Base-by-base conservation (phyloP, 64 coral and sea anemone genomes). In the Acropora tenuis region DNA sequence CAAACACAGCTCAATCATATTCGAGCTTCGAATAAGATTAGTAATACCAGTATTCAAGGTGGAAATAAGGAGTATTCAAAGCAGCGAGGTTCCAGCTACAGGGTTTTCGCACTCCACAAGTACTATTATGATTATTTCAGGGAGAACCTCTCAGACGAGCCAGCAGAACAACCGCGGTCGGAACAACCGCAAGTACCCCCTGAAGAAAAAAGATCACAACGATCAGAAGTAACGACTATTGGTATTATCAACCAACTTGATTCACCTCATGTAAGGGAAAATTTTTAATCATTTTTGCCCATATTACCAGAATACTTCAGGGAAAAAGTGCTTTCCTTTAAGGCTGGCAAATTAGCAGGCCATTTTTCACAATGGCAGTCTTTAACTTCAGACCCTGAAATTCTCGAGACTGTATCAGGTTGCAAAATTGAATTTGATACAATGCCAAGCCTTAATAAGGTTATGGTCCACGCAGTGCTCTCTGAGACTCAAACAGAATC, bases 381-480 rank as follows among this genome's bases (percentile, higher is more conserved):
- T 47, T 90, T 80, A 80, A 90, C 88, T 77, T 90, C 88, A 68
- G 87, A 89, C 87, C 48, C 87, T 61, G 74, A 89, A 89, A 78
- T 89, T 89, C 50, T 89, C 8, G 87, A 78, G 75, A 89, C 53
- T 61, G 87, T 78, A 17, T 61, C 87, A 41, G 75, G 87, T 89
- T 66, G 17, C 8, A 60, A 47, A 65, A 77, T 89, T 61, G 50
- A 83, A 73, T 43, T 84, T 88, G 78, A 83, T 75, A 74, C 43
- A 55, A 20, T 73, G 30, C 89, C 89, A 11, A 50, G 17, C 20
- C 78, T 20, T 30, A 52, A 72, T 10, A 75, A 53, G 50, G 47
- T 3, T 55, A 9, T 83, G 43, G 43, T 53, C 40, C 78, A 90
- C 16, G 46, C 60, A 76, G 59, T 58, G 73, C 73, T 91, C 30